Conservation (phyloP, 2,113 vertebrate species). For the Stegostoma tigrinum region DNA sequence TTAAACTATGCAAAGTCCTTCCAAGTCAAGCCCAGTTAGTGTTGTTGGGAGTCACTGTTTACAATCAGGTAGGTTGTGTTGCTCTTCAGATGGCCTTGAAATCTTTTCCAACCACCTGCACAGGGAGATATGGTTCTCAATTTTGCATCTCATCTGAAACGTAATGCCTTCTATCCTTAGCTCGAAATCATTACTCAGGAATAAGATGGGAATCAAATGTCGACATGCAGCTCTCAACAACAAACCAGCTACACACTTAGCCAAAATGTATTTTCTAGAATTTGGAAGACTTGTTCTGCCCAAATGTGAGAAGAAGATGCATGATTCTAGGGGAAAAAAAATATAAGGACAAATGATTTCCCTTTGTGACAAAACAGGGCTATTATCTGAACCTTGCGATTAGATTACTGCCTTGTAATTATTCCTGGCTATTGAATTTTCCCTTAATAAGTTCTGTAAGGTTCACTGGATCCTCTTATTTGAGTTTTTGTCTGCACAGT, state of each 20-base stretch:
- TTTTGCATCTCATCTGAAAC: background rate
- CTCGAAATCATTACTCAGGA: background rate
- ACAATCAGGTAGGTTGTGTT: background rate
- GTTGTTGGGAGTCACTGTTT: background rate
- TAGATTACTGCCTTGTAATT: background rate
- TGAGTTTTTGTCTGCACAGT: background rate
- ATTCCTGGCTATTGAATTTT: background rate
- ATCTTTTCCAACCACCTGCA: background rate
- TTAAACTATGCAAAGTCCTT: background rate
- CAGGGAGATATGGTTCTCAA: background rate
- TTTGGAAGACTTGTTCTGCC: background rate
- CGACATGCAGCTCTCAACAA: background rate
- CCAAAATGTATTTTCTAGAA: background rate
- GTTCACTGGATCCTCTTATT: background rate
- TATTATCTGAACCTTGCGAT: background rate
- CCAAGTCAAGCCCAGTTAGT: background rate
- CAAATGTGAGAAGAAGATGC: background rate
- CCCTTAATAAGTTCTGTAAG: background rate
- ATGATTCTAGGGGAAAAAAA: background rate
- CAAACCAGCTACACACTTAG: background rate
- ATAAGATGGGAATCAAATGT: background rate
- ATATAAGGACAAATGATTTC: background rate
- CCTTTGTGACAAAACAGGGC: background rate
- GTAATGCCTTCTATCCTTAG: background rate
- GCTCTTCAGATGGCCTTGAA: background rate